These are phyloP conservation scores for Drosophila niveifrons DNA, from an alignment of 2,888 invertebrate genomes.

Conservation along the genomic window DNA sequence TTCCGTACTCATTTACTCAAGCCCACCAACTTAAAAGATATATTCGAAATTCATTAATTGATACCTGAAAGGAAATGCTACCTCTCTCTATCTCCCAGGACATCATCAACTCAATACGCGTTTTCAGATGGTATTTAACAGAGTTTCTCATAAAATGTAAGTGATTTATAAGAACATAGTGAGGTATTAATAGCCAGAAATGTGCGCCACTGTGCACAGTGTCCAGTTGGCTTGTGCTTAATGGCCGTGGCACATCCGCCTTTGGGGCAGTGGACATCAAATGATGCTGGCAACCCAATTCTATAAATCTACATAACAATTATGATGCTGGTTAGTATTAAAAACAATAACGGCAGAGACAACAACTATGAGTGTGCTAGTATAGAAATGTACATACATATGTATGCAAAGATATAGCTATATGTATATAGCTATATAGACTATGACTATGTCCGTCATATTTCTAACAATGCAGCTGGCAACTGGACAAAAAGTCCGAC, in stretches of 20 bases:
- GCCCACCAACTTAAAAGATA: too few relatives aligned
- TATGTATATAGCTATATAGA: constrained; percentile 23
- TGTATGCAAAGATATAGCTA: neutral
- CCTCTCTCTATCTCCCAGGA: too few relatives aligned
- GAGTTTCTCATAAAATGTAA: too few relatives aligned
- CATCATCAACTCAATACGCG: too few relatives aligned
- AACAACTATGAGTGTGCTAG: constrained; percentile 8
- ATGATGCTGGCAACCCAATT: constrained; percentile 60
- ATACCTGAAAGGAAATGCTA: too few relatives aligned
- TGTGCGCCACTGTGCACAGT: constrained; percentile 18
- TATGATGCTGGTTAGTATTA: constrained; percentile 73
- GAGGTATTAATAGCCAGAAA: neutral
- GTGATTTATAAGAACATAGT: too few relatives aligned
- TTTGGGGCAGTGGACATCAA: constrained; percentile 37
- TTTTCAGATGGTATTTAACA: too few relatives aligned
- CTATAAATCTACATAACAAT: constrained; percentile 78
- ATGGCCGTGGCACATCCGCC: constrained; percentile 36
- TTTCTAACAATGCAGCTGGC: constrained; percentile 74
- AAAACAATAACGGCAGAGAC: constrained; percentile 62
- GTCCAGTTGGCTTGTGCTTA: constrained; percentile 19
- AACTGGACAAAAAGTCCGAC: constrained; percentile 62
- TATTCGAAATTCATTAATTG: too few relatives aligned
- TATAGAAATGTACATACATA: constrained; percentile 10
- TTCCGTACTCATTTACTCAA: too few relatives aligned
- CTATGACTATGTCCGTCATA: constrained; percentile 58